These are phyloP conservation scores for Nibea coibor DNA, from an alignment of 2,113 vertebrate species.

Conservation along the genomic window DNA sequence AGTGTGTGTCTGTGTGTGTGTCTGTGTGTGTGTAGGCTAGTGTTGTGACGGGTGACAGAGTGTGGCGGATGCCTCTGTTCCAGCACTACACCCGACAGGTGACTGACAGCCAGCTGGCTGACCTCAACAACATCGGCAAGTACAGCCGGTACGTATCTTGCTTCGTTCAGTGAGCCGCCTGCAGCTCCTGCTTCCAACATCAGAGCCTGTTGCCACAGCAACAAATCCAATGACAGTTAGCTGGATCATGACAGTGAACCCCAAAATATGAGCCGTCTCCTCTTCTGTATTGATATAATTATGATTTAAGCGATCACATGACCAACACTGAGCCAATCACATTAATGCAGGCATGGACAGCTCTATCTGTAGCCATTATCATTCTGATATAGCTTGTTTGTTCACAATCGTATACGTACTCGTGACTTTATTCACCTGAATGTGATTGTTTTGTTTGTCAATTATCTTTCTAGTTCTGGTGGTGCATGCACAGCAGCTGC, in stretches of 20 bases:
- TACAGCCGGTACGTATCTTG: constrained; percentile 87
- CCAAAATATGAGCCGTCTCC: neutral
- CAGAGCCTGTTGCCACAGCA: neutral
- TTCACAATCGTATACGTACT: neutral
- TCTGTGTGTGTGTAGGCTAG: constrained; percentile 87
- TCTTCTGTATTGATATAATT: neutral
- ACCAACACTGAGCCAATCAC: too few relatives aligned
- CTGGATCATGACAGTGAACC: too few relatives aligned
- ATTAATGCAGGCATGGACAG: too few relatives aligned
- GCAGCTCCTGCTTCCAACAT: neutral
- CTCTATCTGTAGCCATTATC: too few relatives aligned
- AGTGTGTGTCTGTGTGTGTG: constrained; percentile 64
- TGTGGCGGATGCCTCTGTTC: constrained; percentile 99
- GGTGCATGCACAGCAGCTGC: constrained; percentile 97
- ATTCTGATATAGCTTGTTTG: too few relatives aligned
- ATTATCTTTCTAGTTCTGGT: constrained; percentile 85
- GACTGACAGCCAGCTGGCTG: constrained; percentile 93
- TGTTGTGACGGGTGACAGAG: constrained; percentile 93
- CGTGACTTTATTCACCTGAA: neutral
- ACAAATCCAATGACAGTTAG: neutral
- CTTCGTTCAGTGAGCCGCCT: neutral
- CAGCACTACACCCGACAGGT: constrained; percentile 95
- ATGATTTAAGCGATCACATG: neutral
- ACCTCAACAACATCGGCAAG: constrained; percentile 96
- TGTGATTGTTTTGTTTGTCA: neutral